Evolutionary conservation across 2,113 vertebrate genomes (phyloP).

Genomic region (Martes martes): DNA sequence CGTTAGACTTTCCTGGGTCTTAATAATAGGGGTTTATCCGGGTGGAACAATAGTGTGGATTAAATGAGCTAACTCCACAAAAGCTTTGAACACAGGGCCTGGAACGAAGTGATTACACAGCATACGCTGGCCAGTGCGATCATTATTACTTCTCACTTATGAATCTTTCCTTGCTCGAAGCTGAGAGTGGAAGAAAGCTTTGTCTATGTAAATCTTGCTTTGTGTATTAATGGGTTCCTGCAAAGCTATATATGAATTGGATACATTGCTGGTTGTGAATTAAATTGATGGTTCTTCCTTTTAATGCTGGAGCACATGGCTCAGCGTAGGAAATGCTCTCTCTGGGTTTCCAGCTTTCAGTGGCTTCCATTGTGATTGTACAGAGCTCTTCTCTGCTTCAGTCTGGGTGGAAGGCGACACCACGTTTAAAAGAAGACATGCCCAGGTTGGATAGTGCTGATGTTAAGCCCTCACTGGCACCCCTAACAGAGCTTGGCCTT

Average conservation of each 20-base stretch:
- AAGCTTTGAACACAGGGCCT: background rate
- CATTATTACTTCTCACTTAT: background rate
- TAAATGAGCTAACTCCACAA: background rate
- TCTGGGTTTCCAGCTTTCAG: background rate
- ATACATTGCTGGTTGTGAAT: background rate
- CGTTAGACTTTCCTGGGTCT: background rate
- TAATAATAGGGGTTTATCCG: background rate
- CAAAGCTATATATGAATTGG: background rate
- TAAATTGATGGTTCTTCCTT: background rate
- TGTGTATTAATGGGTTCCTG: background rate
- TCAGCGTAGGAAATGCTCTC: background rate
- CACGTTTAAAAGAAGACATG: background rate
- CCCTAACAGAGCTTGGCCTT: background rate
- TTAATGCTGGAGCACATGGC: fast-evolving
- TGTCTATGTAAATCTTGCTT: background rate
- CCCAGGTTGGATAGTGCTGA: too few species aligned
- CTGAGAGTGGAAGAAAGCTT: background rate
- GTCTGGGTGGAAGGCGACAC: background rate
- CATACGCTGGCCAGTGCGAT: background rate
- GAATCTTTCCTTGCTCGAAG: background rate
- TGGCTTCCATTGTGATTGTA: background rate
- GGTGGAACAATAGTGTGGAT: background rate
- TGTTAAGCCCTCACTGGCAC: background rate
- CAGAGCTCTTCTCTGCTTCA: background rate
- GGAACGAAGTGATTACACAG: background rate